A percentile compares a stretch with the other conserved stretches of the same genome.
These are phyloP conservation scores for Caranx ignobilis DNA, from an alignment of 2,113 vertebrate species.

Conservation along the genomic window DNA sequence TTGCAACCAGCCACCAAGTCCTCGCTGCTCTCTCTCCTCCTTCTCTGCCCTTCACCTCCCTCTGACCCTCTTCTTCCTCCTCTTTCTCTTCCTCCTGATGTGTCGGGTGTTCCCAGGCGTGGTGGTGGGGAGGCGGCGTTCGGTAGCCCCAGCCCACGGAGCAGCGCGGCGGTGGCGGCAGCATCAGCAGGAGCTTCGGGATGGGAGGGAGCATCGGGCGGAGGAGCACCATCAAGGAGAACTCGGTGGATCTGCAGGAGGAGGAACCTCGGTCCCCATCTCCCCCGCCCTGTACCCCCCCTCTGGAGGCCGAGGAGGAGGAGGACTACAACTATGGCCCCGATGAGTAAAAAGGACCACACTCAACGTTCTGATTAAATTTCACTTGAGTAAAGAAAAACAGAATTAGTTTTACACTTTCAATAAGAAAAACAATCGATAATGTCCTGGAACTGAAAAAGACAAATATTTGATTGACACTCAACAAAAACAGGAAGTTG, in stretches of 20 bases:
- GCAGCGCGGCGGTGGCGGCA: slow-evolving; percentile 16
- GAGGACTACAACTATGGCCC: slow-evolving; percentile 27
- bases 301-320: neutral
- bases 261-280: slow-evolving; percentile 46
- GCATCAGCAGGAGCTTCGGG: slow-evolving; percentile 56
- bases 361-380: neutral
- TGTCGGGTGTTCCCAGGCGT: slow-evolving; percentile 62
- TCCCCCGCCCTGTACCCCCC: slow-evolving; percentile 23
- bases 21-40: slow-evolving; percentile 14
- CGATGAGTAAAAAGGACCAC: slow-evolving; percentile 21
- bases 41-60: slow-evolving; percentile 24
- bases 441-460: neutral
- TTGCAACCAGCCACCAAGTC: slow-evolving; percentile 3
- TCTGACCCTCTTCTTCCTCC: slow-evolving; percentile 55
- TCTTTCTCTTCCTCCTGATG: slow-evolving; percentile 55
- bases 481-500: no score
- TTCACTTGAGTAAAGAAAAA: neutral
- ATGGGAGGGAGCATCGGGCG: slow-evolving; percentile 39
- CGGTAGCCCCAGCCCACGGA: slow-evolving; percentile 43
- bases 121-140: slow-evolving; percentile 46
- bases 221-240: slow-evolving; percentile 62
- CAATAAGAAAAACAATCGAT: neutral
- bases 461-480: no score
- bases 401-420: neutral
- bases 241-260: slow-evolving; percentile 64